A percentile compares a stretch with the other conserved stretches of the same genome.
Conservation (phyloP, 2,888 invertebrate genomes). For the Tribolium freemani region DNA sequence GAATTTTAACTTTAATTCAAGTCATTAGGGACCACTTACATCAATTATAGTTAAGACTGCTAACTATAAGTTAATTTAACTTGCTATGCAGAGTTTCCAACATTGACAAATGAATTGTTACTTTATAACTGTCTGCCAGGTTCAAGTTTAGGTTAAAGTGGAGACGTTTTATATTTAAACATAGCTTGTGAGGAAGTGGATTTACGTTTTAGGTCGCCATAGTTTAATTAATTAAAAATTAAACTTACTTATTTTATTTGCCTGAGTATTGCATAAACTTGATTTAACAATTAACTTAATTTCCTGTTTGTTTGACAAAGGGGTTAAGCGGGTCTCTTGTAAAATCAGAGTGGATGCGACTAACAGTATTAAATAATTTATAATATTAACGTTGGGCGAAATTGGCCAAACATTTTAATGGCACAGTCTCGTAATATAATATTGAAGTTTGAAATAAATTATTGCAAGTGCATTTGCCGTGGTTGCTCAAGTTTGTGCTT, state of each 20-base stretch:
- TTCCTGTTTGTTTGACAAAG: too few relatives aligned
- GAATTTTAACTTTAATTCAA: neutral
- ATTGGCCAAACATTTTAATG: neutral
- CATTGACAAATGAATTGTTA: neutral
- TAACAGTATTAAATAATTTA: neutral
- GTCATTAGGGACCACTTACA: neutral
- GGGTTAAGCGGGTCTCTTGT: too few relatives aligned
- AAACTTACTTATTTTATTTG: too few relatives aligned
- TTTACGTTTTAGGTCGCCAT: neutral
- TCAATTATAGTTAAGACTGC: neutral
- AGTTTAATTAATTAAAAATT: too few relatives aligned
- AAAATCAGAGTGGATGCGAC: too few relatives aligned
- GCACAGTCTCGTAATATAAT: conserved; percentile 7
- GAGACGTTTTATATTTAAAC: too few relatives aligned
- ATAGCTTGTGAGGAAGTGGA: too few relatives aligned
- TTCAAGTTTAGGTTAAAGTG: neutral
- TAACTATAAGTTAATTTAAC: neutral
- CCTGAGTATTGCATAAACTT: too few relatives aligned
- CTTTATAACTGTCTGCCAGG: neutral
- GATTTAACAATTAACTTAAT: too few relatives aligned
- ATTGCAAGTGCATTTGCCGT: conserved; percentile 15
- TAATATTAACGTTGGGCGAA: neutral
- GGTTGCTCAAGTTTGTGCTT: neutral
- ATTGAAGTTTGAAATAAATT: conserved; percentile 9
- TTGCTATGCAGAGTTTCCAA: neutral